Conservation (phyloP, 1,140 invertebrate species). For the Carcinoscorpius rotundicauda region DNA sequence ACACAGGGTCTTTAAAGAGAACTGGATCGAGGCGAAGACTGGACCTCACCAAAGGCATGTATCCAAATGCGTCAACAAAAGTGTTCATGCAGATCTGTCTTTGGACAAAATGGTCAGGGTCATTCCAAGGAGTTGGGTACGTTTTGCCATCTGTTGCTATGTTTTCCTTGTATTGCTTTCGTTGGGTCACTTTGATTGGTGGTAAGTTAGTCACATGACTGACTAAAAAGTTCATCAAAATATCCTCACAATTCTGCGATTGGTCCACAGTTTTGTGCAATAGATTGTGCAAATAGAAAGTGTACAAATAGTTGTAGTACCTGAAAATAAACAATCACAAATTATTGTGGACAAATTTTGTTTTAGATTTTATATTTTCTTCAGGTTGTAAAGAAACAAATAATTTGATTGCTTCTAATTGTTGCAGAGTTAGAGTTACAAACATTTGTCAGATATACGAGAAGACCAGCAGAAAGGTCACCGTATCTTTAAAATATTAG, state of each 20-base stretch:
- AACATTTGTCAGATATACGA: too few relatives aligned
- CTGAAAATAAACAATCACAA: constrained; percentile 31
- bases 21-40: constrained; percentile 83
- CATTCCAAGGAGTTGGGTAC: constrained; percentile 60
- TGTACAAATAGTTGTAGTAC: constrained; percentile 84
- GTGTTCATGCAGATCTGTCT: constrained; percentile 72
- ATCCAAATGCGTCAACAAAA: constrained; percentile 80
- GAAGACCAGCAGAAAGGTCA: too few relatives aligned
- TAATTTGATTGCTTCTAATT: too few relatives aligned
- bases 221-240: constrained; percentile 91
- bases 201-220: constrained; percentile 81
- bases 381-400: too few relatives aligned
- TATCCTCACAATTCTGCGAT: constrained; percentile 89
- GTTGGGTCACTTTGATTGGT: constrained; percentile 89
- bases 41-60: constrained; percentile 86
- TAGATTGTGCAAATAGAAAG: constrained; percentile 60
- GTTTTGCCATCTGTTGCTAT: constrained; percentile 18
- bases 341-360: too few relatives aligned
- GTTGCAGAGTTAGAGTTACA: too few relatives aligned
- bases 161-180: constrained; percentile 76
- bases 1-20: constrained; percentile 88
- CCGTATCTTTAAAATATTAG: too few relatives aligned
- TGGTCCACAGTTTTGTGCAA: constrained; percentile 66
- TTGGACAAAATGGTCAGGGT: constrained; percentile 86
- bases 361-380: too few relatives aligned